These are phyloP conservation scores for Poeciliopsis turrubarensis DNA, from an alignment of 2,113 vertebrate species.

Conservation along the genomic window DNA sequence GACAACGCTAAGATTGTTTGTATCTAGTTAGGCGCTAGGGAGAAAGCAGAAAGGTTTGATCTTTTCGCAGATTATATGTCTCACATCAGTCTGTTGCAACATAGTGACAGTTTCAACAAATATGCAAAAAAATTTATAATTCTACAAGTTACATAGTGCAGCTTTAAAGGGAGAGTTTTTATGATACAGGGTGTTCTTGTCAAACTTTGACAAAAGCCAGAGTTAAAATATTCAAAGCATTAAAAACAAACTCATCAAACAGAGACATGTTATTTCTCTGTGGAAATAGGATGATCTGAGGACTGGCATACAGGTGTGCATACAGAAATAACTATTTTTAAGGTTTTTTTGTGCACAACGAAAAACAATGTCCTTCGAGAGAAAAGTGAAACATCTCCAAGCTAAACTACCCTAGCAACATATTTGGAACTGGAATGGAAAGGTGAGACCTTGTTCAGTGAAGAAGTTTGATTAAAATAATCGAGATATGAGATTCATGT, in stretches of 20 bases:
- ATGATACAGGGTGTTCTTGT: background rate
- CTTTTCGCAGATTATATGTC: no score
- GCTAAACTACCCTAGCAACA: background rate
- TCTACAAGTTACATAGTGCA: no score
- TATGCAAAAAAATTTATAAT: no score
- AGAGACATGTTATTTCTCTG: background rate
- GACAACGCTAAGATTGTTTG: no score
- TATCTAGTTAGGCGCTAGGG: no score
- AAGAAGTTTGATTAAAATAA: background rate
- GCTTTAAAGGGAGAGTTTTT: background rate
- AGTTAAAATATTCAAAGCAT: background rate
- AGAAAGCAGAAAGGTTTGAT: no score
- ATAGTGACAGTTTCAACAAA: no score
- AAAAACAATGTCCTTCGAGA: background rate
- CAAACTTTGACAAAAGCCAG: background rate
- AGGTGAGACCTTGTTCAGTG: background rate
- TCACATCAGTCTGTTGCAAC: no score
- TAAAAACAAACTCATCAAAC: background rate
- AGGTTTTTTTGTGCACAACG: background rate
- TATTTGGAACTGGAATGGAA: background rate
- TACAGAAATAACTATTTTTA: background rate
- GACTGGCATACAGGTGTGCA: background rate
- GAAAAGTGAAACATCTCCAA: background rate
- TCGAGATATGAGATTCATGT: background rate
- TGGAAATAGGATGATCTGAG: background rate